Percentiles rank a stretch among this genome's conserved stretches.
Conservation (phyloP, 2,888 invertebrate species). For the Slavum lentiscoides region DNA sequence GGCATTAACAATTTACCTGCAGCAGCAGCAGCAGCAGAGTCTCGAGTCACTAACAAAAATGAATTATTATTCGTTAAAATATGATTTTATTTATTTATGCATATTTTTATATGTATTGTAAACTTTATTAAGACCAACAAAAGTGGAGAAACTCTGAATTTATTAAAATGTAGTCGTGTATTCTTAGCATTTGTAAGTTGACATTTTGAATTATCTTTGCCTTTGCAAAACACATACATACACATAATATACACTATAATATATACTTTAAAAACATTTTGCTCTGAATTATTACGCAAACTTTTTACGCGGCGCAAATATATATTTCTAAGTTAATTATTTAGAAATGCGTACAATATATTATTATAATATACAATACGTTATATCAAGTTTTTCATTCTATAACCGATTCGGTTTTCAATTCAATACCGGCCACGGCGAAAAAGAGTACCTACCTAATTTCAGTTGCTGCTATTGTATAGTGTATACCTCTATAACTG, state of each 20-base stretch:
- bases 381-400: constrained; percentile 23
- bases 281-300: constrained; percentile 24
- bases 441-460: not conserved
- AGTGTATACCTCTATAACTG: no score
- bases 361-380: no score
- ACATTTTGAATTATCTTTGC: constrained; percentile 45
- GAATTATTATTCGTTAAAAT: constrained; percentile 51
- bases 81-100: constrained; percentile 52
- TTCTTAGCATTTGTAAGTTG: constrained; percentile 46
- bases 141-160: constrained; percentile 47
- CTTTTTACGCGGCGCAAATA: constrained; percentile 20
- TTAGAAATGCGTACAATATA: constrained; percentile 12
- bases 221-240: no score
- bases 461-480: not conserved
- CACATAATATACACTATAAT: no score
- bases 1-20: constrained; percentile 51
- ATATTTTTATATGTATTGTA: constrained; percentile 51
- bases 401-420: constrained; percentile 20
- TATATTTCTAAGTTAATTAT: constrained; percentile 34
- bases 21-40: not conserved
- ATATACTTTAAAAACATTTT: constrained; percentile 48
- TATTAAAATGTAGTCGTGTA: constrained; percentile 41
- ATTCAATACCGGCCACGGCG: not conserved
- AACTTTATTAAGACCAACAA: constrained; percentile 50
- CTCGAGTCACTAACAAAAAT: constrained; percentile 45